Evolutionary conservation across 1,140 invertebrate genomes (phyloP), one percentile per base, ranked within the genome.

Genomic region (Cotesia glomerata): DNA sequence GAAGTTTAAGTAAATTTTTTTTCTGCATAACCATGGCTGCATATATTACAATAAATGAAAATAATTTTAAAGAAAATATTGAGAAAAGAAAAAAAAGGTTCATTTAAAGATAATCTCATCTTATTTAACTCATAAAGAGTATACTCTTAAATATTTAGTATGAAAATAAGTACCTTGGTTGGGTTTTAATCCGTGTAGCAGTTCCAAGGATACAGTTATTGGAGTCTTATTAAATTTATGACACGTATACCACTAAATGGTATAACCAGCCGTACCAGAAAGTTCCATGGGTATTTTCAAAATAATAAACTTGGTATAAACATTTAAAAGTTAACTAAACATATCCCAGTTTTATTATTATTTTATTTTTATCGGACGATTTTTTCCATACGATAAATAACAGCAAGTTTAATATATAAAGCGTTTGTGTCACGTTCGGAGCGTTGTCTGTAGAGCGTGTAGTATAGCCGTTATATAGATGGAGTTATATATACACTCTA

Each of bases 401-500:
- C 39, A 45, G 39, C 11, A 45, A 45, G 7, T 45, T 45, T 45
- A 26, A 26, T 26, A 26, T 26, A 45, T 45, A 45, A 66, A 26
- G 45, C 64, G 39, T 49, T 45, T 66, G 65, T 68, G 65, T 32
- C 32, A 18, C 49, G 18, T 18, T 61, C 52, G 64, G 61, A 13
- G 61, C 56, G 59, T 32, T 45, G 39, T 45, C 39, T 26, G 4
- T 26, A 18, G 26, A 16, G 16, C 16, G 9, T 58, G 56, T 58
- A 58, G 9, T 58, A 18, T 58, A 58, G 8, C 16, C 11, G 16
- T 18, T 58, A 58, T 49, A 54, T 49, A 54, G 39, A 76, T 74
- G 66, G 59, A 49, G 51, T 51, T 68, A 51, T 72, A 56, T 56
- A 52, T 56, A 73, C 63, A 75, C 69, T 72, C 73, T 71, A 36